Evolutionary conservation across 2,797 vertebrate species (phyloP).

Genomic region (Sphenopsis melanotis): DNA sequence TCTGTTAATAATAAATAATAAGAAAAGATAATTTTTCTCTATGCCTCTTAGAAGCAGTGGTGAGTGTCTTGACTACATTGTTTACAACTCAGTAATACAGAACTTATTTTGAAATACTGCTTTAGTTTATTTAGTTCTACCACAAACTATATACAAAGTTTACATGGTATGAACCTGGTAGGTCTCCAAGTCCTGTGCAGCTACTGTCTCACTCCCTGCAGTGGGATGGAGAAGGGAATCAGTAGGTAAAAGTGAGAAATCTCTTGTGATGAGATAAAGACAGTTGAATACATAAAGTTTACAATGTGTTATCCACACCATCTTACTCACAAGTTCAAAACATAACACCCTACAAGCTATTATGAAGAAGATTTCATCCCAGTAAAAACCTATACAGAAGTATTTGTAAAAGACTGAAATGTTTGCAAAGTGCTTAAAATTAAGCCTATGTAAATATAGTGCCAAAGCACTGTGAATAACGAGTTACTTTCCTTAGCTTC

Average conservation of each 20-base stretch:
- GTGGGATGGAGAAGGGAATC: neutral
- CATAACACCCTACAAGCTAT: neutral
- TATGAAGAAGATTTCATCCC: neutral
- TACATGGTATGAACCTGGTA: neutral
- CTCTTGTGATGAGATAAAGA: neutral
- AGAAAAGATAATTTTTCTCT: neutral
- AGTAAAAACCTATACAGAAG: neutral
- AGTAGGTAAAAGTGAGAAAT: neutral
- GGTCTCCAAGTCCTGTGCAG: neutral
- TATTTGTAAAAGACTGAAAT: neutral
- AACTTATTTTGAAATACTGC: neutral
- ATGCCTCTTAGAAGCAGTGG: neutral
- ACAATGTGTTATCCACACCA: neutral
- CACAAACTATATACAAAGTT: neutral
- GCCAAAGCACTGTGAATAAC: neutral
- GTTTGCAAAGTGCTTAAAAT: constrained; percentile 20
- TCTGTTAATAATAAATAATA: neutral
- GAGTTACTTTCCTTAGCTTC: neutral
- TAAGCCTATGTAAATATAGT: neutral
- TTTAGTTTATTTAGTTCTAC: constrained; percentile 9
- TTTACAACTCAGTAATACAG: neutral
- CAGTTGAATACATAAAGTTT: neutral
- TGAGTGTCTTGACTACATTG: neutral
- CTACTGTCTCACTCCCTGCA: accelerated
- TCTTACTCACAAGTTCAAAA: neutral